Base-by-base conservation (phyloP, 2,797 vertebrate species). In the Megaceryle alcyon region DNA sequence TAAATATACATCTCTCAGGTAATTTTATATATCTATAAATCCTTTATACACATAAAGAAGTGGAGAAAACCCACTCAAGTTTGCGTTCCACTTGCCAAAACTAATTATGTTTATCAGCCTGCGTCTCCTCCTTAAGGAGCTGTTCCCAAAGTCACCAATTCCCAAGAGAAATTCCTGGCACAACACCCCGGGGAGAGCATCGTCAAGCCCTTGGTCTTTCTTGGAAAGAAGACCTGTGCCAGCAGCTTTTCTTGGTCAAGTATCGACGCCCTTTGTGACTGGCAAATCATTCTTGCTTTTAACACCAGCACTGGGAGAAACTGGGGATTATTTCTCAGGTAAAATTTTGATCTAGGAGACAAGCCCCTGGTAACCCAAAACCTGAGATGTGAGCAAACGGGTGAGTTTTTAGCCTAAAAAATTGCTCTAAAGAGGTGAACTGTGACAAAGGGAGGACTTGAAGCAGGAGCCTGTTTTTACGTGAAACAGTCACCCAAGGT, bases 401-500 rank as follows among this genome's bases (percentile, higher is more conserved):
- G 37, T 86, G 85, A 86, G 49, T 28, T 77, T 83, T 43, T 14
- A 65, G 15, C 46, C 41, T 20, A 16, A 28, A 85, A 37, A 17
- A 8, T 33, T 0, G 7, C 37, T 31, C 3, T 7, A 7, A 33
- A 15, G 46, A 15, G 22, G 14, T 33, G 44, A 5, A 53, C 33
- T 54, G 83, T 19, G 37, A 48, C 26, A 41, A 35, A 19, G 48
- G 66, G 26, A 57, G 5, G 43, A 8, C 33, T 70, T 51, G 1
- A 22, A 10, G 33, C 18, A 29, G 17, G 35, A 81, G 15, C 10
- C 10, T 12, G 3, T 21, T 80, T 28, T 66, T 33, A 17, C 1
- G 1, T 7, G 2, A 21, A 12, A 8, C 3, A 22, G 21, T 39
- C 21, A 11, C 33, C 28, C 5, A 13, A 39, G 31, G 23, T 16